Evolutionary conservation across 2,888 invertebrate genomes (phyloP).

Genomic region (Noctuana brunneofusca): DNA sequence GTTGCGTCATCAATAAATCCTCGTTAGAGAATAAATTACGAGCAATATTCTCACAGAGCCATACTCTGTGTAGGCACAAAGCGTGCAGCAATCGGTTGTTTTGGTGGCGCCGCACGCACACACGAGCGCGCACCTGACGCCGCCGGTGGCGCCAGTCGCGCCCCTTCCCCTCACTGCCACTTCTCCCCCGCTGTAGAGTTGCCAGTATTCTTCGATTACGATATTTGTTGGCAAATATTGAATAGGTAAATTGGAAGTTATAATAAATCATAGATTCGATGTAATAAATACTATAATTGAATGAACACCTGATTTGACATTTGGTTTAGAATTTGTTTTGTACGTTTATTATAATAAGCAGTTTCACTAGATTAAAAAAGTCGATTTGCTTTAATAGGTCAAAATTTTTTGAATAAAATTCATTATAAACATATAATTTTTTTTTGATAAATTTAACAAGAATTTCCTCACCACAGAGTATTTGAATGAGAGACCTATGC

Average conservation of each 20-base stretch:
- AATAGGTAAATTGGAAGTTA: neutral
- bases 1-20: neutral
- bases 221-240: constrained; percentile 9
- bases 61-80: constrained; percentile 33
- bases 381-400: too few relatives aligned
- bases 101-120: constrained; percentile 80
- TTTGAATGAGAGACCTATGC: too few relatives aligned
- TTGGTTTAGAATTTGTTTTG: too few relatives aligned
- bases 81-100: constrained; percentile 38
- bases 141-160: constrained; percentile 67
- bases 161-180: constrained; percentile 44
- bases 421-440: too few relatives aligned
- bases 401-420: too few relatives aligned
- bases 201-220: constrained; percentile 41
- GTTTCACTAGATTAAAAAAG: too few relatives aligned
- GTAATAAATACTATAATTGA: too few relatives aligned
- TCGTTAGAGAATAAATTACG: neutral
- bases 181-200: constrained; percentile 45
- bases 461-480: too few relatives aligned
- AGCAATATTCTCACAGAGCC: constrained; percentile 40
- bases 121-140: constrained; percentile 78
- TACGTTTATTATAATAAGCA: too few relatives aligned
- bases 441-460: too few relatives aligned
- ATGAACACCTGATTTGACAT: too few relatives aligned
- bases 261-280: too few relatives aligned